Base-by-base conservation (phyloP, 2,797 vertebrate species). In the Premnoplex brunnescens region DNA sequence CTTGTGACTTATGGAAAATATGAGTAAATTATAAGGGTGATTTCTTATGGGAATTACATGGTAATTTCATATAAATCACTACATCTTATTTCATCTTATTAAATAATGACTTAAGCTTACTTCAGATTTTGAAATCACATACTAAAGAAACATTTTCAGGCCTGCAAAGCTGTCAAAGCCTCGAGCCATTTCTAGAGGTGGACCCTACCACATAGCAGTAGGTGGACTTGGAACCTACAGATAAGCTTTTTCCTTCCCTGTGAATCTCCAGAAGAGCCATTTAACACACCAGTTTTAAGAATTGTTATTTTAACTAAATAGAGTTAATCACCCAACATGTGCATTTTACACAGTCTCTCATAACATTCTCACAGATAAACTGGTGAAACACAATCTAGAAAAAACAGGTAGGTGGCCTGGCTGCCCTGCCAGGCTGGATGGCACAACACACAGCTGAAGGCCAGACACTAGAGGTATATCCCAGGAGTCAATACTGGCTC, bases 41-140 rank as follows among this genome's bases (percentile, higher is more conserved):
- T 83, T 95, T 83, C 49, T 91, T 48, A 87, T 3, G 8, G 90
- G 71, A 88, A 83, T 88, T 93, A 84, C 43, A 96, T 63, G 10
- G 9, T 84, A 84, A 91, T 95, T 88, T 93, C 91, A 84, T 9
- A 88, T 63, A 92, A 90, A 91, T 34, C 43, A 39, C 62, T 83
- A 54, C 67, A 72, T 91, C 87, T 64, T 44, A 36, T 67, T 83
- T 76, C 62, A 64, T 75, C 88, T 69, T 49, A 77, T n/a, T 68
- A 96, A 90, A 66, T 91, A 97, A 93, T 55, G 95, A 91, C 78
- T 89, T 93, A 89, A 91, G 73, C 46, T 7, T 71, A 64, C 28
- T 72, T 69, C 46, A 67, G 67, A 86, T 79, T 93, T 63, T 92
- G n/a, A 85, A 58, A 80, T 81, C 52, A 59, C 69, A 83, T 75